Percentiles rank a stretch among this genome's conserved stretches.
Conservation (phyloP, 2,797 vertebrate genomes). For the Labeo calbasu region DNA sequence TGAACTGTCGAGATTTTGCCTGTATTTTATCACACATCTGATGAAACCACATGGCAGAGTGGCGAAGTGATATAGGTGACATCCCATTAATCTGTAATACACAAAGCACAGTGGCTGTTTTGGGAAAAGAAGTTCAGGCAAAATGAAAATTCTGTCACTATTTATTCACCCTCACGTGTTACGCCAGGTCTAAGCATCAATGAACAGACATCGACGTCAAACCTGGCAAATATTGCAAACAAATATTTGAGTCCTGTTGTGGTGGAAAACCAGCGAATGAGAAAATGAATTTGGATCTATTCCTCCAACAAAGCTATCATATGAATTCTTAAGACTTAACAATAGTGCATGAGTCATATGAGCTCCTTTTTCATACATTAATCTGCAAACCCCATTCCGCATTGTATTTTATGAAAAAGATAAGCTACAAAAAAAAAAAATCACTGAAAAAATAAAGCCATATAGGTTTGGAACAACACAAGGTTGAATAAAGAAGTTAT, state of each 20-base stretch:
- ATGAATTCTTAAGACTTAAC: background rate
- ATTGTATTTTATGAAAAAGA: background rate
- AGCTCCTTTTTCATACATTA: background rate
- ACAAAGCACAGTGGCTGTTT: background rate
- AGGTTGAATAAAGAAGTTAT: background rate
- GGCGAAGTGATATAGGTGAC: background rate
- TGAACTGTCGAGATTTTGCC: background rate
- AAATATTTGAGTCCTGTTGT: background rate
- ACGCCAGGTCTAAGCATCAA: background rate
- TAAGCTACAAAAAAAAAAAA: no score
- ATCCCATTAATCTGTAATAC: background rate
- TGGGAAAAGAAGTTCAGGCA: background rate
- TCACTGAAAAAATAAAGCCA: background rate
- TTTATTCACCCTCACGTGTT: background rate
- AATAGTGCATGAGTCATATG: background rate
- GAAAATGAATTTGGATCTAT: background rate
- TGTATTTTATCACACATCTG: background rate
- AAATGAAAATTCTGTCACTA: no score
- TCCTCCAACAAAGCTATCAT: background rate
- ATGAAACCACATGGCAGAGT: conserved; percentile 4
- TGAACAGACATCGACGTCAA: background rate
- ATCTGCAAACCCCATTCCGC: background rate
- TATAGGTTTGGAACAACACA: conserved; percentile 6
- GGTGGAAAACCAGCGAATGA: background rate
- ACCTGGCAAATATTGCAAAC: background rate